Percentiles rank a stretch among this genome's conserved stretches.
phyloP scores from a whole-genome alignment of 2,113 vertebrate species.

The Hippolais icterina region DNA sequence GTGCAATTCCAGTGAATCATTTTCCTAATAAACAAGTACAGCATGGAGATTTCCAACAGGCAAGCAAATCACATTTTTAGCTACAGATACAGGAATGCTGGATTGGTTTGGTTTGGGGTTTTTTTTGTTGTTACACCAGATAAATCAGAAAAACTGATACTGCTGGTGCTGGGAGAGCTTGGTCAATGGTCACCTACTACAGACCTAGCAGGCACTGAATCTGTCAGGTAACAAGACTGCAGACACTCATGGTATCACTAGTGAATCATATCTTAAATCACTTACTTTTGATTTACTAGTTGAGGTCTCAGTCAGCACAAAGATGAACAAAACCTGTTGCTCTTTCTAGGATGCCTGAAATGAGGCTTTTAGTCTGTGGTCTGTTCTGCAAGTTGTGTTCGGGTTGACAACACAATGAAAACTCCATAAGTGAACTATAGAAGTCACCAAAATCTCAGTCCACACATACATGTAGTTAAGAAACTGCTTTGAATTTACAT shows the following conservation, averaged over 20 bases:
- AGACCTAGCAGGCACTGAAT: not conserved
- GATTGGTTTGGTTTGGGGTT: too few species aligned
- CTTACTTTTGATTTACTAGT: not conserved
- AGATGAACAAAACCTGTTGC: not conserved
- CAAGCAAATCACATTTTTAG: not conserved
- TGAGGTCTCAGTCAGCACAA: not conserved
- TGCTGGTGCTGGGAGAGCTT: not conserved
- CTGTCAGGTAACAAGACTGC: not conserved
- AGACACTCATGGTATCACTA: not conserved
- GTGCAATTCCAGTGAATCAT: not conserved
- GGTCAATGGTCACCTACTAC: not conserved
- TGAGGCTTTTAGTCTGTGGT: not conserved
- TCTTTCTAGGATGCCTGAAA: not conserved
- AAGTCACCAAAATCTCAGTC: not conserved
- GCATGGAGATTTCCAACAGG: not conserved
- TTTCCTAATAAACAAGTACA: not conserved
- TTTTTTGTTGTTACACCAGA: not conserved
- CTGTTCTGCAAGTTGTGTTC: not conserved
- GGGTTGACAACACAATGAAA: not conserved
- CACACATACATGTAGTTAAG: not conserved
- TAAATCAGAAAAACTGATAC: not conserved
- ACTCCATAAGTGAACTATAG: rapidly evolving
- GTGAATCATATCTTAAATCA: not conserved
- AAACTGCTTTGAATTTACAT: not conserved
- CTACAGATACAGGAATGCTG: not conserved